Evolutionary conservation across 2,888 invertebrate genomes (phyloP).

Genomic region (Melitaea athalia): DNA sequence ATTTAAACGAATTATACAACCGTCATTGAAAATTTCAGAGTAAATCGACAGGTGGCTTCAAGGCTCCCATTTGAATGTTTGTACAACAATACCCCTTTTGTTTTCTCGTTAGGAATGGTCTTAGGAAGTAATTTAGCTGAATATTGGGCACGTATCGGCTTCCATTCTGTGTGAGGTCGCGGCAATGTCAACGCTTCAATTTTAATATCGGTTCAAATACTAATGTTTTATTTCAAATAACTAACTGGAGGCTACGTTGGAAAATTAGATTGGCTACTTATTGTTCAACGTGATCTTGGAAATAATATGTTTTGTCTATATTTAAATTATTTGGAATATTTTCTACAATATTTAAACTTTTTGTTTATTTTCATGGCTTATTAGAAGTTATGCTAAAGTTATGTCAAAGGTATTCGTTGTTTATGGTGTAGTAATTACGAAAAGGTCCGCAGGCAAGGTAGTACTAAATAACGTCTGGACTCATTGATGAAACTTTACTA

Average conservation of each 20-base stretch:
- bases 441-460: slow-evolving; percentile 24
- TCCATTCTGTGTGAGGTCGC: slow-evolving; percentile 66
- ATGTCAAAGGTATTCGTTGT: slow-evolving; percentile 7
- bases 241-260: slow-evolving; percentile 2
- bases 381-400: background rate
- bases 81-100: slow-evolving; percentile 51
- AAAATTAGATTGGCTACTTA: slow-evolving; percentile 4
- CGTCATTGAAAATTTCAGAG: slow-evolving; percentile 34
- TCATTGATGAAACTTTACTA: slow-evolving; percentile 36
- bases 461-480: slow-evolving; percentile 33
- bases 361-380: background rate
- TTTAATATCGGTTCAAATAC: slow-evolving; percentile 23
- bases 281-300: background rate
- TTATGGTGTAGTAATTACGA: slow-evolving; percentile 29
- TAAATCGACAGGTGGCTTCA: slow-evolving; percentile 37
- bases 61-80: slow-evolving; percentile 37
- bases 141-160: slow-evolving; percentile 72
- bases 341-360: background rate
- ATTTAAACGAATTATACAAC: slow-evolving; percentile 24
- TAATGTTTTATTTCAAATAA: slow-evolving; percentile 14
- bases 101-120: slow-evolving; percentile 53
- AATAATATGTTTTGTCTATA: background rate
- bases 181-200: slow-evolving; percentile 51
- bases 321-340: background rate
- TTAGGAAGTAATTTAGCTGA: slow-evolving; percentile 74